Percentiles rank a stretch among this genome's conserved stretches.
phyloP scores from a whole-genome alignment of 2,797 vertebrate species.

The Pteronotus mesoamericanus region DNA sequence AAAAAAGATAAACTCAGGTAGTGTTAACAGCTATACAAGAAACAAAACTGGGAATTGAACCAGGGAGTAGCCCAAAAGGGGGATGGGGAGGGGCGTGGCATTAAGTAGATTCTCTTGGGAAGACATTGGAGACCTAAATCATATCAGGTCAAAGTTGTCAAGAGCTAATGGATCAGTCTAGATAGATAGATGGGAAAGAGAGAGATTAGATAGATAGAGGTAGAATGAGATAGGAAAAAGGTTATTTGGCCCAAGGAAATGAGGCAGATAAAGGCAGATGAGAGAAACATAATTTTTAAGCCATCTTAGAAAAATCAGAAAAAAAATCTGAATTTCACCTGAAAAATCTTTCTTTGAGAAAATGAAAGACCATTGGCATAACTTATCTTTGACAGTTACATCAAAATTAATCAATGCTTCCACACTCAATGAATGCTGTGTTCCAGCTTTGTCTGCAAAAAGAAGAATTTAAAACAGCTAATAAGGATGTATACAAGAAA shows the following conservation, averaged over 20 bases:
- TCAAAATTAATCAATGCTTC: constrained; percentile 66
- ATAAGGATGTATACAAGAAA: background rate
- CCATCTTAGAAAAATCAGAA: constrained; percentile 71
- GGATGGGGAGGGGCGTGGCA: no score
- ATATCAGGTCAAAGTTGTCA: background rate
- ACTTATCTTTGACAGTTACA: constrained; percentile 76
- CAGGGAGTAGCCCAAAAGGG: background rate
- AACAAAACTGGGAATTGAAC: background rate
- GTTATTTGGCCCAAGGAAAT: constrained; percentile 60
- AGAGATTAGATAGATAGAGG: background rate
- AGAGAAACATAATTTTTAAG: constrained; percentile 75
- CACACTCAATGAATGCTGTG: constrained; percentile 16
- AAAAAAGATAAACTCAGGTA: background rate
- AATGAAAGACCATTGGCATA: constrained; percentile 76
- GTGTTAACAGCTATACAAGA: background rate
- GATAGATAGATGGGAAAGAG: background rate
- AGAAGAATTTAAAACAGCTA: background rate
- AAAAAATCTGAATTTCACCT: no score
- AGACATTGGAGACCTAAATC: background rate
- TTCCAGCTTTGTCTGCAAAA: background rate
- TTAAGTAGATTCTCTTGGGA: background rate
- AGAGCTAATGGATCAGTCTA: background rate
- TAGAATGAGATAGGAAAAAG: no score
- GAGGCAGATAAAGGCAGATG: constrained; percentile 60
- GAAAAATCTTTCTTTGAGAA: constrained; percentile 72